Conservation (phyloP, 2,797 vertebrate species). For the Pampus argenteus region DNA sequence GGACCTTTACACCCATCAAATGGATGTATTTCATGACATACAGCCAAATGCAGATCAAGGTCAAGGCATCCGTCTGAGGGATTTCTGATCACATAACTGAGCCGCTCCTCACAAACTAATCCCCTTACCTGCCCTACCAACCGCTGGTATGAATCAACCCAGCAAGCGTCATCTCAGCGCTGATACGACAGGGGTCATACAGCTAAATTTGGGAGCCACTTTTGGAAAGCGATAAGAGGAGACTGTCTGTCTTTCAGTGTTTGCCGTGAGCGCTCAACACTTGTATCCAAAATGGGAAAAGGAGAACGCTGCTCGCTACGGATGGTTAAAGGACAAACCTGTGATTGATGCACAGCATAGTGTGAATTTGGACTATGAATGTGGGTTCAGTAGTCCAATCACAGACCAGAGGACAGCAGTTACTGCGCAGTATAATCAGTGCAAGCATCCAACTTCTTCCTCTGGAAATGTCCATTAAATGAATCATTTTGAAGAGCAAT, state of each 20-base stretch:
- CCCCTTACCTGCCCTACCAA: constrained; percentile 24
- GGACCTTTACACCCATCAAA: constrained; percentile 45
- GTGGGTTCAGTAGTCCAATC: constrained; percentile 16
- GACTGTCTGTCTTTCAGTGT: not conserved
- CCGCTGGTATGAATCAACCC: constrained; percentile 26
- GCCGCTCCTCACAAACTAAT: constrained; percentile 32
- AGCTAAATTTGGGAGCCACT: not conserved
- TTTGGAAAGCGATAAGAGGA: constrained; percentile 1
- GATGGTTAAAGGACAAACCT: constrained; percentile 7
- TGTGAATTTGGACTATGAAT: constrained; percentile 5
- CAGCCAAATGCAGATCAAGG: constrained; percentile 62
- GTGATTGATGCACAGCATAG: not conserved
- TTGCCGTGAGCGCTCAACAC: not conserved
- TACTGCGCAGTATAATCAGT: constrained; percentile 10
- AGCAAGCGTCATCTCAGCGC: not conserved
- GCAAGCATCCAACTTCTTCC: constrained; percentile 14
- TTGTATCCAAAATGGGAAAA: not conserved
- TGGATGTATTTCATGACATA: constrained; percentile 48
- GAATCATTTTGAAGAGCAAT: constrained; percentile 29
- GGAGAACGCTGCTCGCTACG: not conserved
- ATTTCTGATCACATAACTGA: constrained; percentile 57
- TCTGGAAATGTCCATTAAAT: constrained; percentile 31
- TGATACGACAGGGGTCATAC: constrained; percentile 4
- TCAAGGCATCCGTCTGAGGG: constrained; percentile 41
- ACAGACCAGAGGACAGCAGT: constrained; percentile 25